phyloP scores from a whole-genome alignment of 2,797 vertebrate species.

The Podarcis lilfordi region DNA sequence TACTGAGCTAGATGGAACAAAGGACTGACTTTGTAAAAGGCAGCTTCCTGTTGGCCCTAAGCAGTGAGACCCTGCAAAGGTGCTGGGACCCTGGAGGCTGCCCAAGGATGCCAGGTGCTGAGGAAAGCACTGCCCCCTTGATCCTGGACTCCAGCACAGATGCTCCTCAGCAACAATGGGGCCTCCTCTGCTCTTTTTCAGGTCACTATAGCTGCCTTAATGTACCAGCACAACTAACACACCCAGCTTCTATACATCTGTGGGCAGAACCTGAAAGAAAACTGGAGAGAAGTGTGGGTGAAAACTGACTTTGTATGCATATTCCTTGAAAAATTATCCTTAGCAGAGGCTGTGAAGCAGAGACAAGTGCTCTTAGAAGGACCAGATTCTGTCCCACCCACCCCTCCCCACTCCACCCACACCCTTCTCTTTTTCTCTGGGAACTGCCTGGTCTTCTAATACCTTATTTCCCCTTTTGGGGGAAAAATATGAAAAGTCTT shows the following conservation, averaged over 20 bases:
- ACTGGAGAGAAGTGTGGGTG: neutral
- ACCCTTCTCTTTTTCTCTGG: neutral
- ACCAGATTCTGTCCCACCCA: too few relatives aligned
- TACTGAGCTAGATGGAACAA: too few relatives aligned
- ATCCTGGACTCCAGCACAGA: too few relatives aligned
- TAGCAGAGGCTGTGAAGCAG: neutral
- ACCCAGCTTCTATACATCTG: slow-evolving; percentile 20
- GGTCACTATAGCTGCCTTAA: slow-evolving; percentile 6
- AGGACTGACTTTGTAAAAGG: too few relatives aligned
- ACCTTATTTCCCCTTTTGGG: slow-evolving; percentile 28
- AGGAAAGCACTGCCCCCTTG: too few relatives aligned
- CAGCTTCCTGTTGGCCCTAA: too few relatives aligned
- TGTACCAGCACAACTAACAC: neutral
- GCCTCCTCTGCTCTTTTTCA: neutral
- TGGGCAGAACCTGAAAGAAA: neutral
- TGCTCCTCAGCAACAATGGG: too few relatives aligned
- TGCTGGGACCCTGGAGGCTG: too few relatives aligned
- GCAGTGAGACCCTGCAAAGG: too few relatives aligned
- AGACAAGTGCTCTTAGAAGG: neutral
- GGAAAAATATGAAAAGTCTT: neutral
- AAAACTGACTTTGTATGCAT: neutral
- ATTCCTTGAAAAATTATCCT: neutral
- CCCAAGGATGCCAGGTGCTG: too few relatives aligned
- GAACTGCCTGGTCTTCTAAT: slow-evolving; percentile 32
- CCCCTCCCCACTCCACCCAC: neutral